Evolutionary conservation across 1,140 invertebrate genomes (phyloP), one percentile per base, ranked within the genome.

Genomic region (Nasonia giraulti): DNA sequence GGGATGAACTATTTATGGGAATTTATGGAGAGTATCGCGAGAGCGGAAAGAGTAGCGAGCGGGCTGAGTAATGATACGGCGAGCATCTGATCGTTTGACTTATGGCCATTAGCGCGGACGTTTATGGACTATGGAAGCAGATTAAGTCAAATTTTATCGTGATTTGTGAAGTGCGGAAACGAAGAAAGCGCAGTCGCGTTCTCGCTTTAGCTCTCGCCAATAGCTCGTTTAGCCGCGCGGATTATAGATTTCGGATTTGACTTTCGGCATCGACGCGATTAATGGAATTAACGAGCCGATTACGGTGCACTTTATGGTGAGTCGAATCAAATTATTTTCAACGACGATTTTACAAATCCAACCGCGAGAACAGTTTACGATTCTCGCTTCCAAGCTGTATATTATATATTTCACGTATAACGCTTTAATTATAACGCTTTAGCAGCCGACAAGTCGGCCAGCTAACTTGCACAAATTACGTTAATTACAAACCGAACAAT

Each of bases 51-150:
- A 17, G 62, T 66, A 31, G 73, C 11, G 73, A 44, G 73, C 33
- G 31, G 27, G 68, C 27, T 33, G 68, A 81, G 33, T 73, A 47
- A 68, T 44, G 44, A 20, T 44, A 80, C 76, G 62, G 8, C 3
- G 47, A 74, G 10, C 78, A 76, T 75, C 68, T 76, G 78, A 85
- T 85, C 77, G 71, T 75, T 76, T 85, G 69, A 80, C 50, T 85
- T 75, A 80, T 76, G 71, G 33, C 73, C 71, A 78, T 80, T 85
- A 71, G 50, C 31, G 10, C 40, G 23, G 74, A 80, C 55, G 23
- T 80, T 80, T 78, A 85, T 85, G 55, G 78, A 85, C 71, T 80
- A 68, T 80, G 73, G 76, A 85, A 85, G 69, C 31, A 76, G 83
- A 84, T 84, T 84, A 84, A 50, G 44, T 31, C 47, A 37, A 74